phyloP scores from a whole-genome alignment of 2,888 invertebrate genomes.

The Rotaria macrura region DNA sequence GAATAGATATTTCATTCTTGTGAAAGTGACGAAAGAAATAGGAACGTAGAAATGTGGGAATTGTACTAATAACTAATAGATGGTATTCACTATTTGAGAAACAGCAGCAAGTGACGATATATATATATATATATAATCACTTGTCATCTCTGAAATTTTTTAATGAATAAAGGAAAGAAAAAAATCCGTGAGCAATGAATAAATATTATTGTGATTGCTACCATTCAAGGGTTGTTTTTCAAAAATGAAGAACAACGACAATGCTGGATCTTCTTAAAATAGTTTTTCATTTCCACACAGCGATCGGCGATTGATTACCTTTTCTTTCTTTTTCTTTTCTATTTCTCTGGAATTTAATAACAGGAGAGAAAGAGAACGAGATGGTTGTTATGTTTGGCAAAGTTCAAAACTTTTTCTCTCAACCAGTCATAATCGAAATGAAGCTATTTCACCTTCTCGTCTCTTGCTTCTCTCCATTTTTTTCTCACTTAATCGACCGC shows the following conservation, averaged over 20 bases:
- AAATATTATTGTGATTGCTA: background rate
- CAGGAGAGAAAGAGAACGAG: background rate
- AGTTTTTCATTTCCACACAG: background rate
- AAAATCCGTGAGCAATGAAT: background rate
- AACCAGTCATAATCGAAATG: background rate
- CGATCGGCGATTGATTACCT: background rate
- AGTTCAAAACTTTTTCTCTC: slow-evolving; percentile 8
- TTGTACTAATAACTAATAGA: background rate
- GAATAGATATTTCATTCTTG: too few relatives aligned
- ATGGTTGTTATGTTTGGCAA: background rate
- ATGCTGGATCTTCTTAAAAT: background rate
- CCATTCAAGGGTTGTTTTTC: background rate
- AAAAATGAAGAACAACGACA: background rate
- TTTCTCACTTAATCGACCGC: background rate
- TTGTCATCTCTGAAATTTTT: background rate
- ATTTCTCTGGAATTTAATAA: slow-evolving; percentile 6
- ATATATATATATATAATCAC: background rate
- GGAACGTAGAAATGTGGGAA: background rate
- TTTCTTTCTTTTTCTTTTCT: background rate
- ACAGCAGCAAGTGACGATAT: background rate
- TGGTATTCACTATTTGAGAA: background rate
- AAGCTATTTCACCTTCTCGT: background rate
- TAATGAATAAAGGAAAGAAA: background rate
- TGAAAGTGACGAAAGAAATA: background rate
- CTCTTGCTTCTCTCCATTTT: background rate